These are phyloP conservation scores for Leptarthrus brevirostris DNA, from an alignment of 2,888 invertebrate species.

Conservation along the genomic window DNA sequence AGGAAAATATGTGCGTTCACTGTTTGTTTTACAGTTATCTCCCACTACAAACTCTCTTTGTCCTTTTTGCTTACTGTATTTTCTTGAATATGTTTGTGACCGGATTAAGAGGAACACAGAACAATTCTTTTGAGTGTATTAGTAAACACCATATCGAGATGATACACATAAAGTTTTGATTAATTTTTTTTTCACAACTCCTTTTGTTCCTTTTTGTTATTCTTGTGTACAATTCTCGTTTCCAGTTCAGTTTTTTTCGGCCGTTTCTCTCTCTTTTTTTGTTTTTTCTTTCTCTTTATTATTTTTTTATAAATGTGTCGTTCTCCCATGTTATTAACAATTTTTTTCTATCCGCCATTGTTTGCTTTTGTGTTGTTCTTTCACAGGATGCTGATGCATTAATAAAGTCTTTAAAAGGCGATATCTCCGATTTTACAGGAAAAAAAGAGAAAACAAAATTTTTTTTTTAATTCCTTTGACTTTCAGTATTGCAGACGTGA, in stretches of 20 bases:
- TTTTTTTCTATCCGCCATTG: constrained; percentile 40
- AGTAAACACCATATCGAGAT: constrained; percentile 24
- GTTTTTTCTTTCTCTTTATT: constrained; percentile 3
- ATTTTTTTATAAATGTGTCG: constrained; percentile 39
- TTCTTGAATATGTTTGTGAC: constrained; percentile 17
- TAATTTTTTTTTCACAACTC: constrained; percentile 1
- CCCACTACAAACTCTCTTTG: constrained; percentile 17
- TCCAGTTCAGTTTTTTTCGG: not conserved
- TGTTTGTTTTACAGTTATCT: constrained; percentile 46
- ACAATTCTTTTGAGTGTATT: not conserved
- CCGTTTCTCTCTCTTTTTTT: not conserved
- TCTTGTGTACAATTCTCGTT: constrained; percentile 34
- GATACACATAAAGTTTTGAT: constrained; percentile 28
- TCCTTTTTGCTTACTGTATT: constrained; percentile 26
- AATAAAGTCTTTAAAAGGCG: constrained; percentile 23
- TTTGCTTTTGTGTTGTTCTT: constrained; percentile 40
- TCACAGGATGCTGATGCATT: constrained; percentile 16
- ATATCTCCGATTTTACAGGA: not conserved
- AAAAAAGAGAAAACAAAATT: constrained; percentile 10
- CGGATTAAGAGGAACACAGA: no score
- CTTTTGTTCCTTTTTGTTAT: constrained; percentile 23
- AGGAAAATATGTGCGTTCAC: constrained; percentile 34
- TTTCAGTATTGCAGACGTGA: no score
- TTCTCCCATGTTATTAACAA: constrained; percentile 20
- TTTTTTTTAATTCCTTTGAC: no score